Evolutionary conservation across 2,797 vertebrate genomes (phyloP).

Genomic region (Sphenodon punctatus): DNA sequence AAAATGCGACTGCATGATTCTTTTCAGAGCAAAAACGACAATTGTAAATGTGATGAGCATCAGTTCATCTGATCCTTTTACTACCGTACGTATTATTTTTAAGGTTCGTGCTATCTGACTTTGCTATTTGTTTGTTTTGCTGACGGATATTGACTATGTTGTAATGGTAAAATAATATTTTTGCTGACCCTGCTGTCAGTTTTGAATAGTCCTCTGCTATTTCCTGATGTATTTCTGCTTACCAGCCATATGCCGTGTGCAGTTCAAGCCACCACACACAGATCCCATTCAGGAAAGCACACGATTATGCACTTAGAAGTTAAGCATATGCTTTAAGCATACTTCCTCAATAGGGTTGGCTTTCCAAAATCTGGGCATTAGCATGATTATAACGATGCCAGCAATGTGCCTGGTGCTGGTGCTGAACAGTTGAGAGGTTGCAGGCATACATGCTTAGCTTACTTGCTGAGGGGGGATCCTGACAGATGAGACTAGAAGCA

Average conservation of each 20-base stretch:
- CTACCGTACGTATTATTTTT: not conserved
- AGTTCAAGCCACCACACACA: not conserved
- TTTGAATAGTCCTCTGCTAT: not conserved
- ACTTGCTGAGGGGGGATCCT: no score
- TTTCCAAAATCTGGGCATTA: not conserved
- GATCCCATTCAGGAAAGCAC: not conserved
- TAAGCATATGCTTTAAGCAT: not conserved
- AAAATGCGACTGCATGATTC: not conserved
- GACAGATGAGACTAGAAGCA: no score
- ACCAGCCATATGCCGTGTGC: not conserved
- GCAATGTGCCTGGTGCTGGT: not conserved
- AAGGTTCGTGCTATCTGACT: not conserved
- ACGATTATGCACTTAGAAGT: not conserved
- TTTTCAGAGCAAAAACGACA: not conserved
- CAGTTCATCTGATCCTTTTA: not conserved
- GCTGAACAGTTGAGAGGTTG: no score
- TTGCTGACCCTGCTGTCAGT: not conserved
- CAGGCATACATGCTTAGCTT: no score
- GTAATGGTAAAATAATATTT: not conserved
- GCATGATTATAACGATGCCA: not conserved
- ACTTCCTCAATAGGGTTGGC: not conserved
- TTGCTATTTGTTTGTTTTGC: constrained; percentile 9
- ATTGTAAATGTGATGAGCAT: not conserved
- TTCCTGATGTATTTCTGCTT: not conserved
- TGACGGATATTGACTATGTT: constrained; percentile 4